phyloP scores from a whole-genome alignment of 2,888 invertebrate species.

The Cataglyphis cursor region DNA sequence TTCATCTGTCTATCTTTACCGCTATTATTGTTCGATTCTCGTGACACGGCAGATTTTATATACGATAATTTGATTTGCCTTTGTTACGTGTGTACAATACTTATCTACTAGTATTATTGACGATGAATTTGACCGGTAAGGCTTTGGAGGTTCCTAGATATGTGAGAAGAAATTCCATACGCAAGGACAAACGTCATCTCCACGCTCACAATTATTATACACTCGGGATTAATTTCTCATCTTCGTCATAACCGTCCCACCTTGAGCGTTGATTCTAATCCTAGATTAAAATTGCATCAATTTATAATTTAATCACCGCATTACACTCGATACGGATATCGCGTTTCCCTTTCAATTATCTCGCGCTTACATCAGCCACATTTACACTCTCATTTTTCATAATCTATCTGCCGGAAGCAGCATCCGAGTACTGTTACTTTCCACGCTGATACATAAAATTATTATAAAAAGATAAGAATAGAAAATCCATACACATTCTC shows the following conservation, averaged over 20 bases:
- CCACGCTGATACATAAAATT: slow-evolving; percentile 13
- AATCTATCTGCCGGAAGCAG: slow-evolving; percentile 31
- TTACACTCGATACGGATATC: background rate
- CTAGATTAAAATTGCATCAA: slow-evolving; percentile 11
- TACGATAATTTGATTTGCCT: background rate
- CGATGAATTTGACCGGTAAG: background rate
- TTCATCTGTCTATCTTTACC: slow-evolving; percentile 33
- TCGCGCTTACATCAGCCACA: slow-evolving; percentile 13
- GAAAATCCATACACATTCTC: slow-evolving; percentile 18
- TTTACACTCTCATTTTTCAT: background rate
- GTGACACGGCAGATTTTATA: slow-evolving; percentile 18
- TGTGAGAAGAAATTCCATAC: slow-evolving; percentile 63
- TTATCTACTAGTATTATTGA: background rate
- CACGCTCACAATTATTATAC: slow-evolving; percentile 3
- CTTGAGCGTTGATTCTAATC: slow-evolving; percentile 1
- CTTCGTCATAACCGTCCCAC: slow-evolving; percentile 24
- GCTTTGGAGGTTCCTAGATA: slow-evolving; percentile 46
- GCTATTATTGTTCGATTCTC: slow-evolving; percentile 2
- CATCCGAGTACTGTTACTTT: slow-evolving; percentile 4
- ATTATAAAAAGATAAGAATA: background rate
- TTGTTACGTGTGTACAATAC: background rate
- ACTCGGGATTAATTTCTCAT: slow-evolving; percentile 29
- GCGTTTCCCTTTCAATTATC: slow-evolving; percentile 13
- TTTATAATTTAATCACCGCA: slow-evolving; percentile 19
- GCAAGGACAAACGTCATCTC: slow-evolving; percentile 59